phyloP scores from a whole-genome alignment of 2,888 invertebrate species.

The Steinernema scapterisci region DNA sequence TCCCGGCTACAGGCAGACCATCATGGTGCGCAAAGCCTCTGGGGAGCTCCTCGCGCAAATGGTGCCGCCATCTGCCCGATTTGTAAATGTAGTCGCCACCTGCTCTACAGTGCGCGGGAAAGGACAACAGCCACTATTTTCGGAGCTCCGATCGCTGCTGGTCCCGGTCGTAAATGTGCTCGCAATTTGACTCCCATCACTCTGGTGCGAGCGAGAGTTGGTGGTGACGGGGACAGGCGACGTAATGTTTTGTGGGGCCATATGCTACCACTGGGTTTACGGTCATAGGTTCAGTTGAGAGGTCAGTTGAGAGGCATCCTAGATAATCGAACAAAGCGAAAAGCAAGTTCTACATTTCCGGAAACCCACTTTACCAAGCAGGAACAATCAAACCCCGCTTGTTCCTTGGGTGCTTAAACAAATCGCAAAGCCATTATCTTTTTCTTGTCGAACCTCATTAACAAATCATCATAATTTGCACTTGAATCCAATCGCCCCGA shows the following conservation, averaged over 20 bases:
- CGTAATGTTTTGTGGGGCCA: slow-evolving; percentile 6
- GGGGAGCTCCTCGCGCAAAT: slow-evolving; percentile 18
- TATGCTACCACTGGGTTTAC: neutral
- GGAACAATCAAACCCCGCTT: no score
- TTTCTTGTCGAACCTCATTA: neutral
- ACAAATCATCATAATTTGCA: neutral
- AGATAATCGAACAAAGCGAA: no score
- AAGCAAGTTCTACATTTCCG: no score
- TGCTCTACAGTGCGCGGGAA: neutral
- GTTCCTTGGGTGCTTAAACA: no score
- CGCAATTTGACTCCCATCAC: slow-evolving; percentile 17
- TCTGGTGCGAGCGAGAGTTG: no score
- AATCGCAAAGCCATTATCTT: neutral
- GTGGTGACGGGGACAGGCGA: neutral
- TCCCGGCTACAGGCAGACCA: no score
- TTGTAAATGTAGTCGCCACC: slow-evolving; percentile 31
- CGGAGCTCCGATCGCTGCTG: slow-evolving; percentile 1
- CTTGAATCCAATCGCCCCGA: no score
- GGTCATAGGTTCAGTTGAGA: neutral
- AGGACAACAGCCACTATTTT: neutral
- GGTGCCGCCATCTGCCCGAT: slow-evolving; percentile 30
- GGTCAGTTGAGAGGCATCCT: neutral
- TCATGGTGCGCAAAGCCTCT: neutral
- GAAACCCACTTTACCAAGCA: no score
- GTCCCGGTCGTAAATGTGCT: slow-evolving; percentile 23